Evolutionary conservation across 2,113 vertebrate species (phyloP), one percentile per base, ranked within the genome.

Genomic region (Atherinomorus stipes): DNA sequence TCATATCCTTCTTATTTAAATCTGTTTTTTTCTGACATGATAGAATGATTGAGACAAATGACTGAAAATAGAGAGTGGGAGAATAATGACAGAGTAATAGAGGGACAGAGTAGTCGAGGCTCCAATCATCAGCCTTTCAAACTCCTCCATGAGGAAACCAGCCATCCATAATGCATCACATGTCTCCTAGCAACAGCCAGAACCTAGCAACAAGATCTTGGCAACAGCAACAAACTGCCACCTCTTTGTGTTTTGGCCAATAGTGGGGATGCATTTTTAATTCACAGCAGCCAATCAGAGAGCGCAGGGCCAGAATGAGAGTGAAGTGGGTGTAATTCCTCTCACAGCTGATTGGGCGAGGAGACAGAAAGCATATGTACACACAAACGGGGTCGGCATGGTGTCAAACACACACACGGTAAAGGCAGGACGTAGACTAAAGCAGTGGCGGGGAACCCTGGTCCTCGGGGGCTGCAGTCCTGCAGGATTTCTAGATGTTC

Each of bases 151-250:
- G 77, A 94, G 93, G 92, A 93, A 93, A 89, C 71, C 93, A 85
- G 38, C 84, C 94, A 95, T 96, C 95, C 95, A 96, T 96, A 95
- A 96, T 97, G 95, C 95, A 96, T 95, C 64, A 86, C 91, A 72
- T 71, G 94, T 91, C 92, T 94, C 95, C 79, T 92, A 94, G 93
- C 93, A 90, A 93, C 93, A 83, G 90, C 88, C 34, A 45, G 86
- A 89, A 88, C 96, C 88, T 96, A 94, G 96, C 96, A 96, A 96
- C 95, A 75, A 91, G 87, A 93, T 90, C 95, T 78, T 96, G 92
- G 96, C 95, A 96, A 97, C 95, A 74, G 93, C 92, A 77, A 85
- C 69, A 68, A 90, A 51, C 70, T 52, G 66, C 75, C 70, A 50
- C 80, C 83, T 80, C 80, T 44, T 62, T 47, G 5, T 1, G 11